phyloP scores from a whole-genome alignment of 2,113 vertebrate genomes.

The Mesoclemmys tuberculata region DNA sequence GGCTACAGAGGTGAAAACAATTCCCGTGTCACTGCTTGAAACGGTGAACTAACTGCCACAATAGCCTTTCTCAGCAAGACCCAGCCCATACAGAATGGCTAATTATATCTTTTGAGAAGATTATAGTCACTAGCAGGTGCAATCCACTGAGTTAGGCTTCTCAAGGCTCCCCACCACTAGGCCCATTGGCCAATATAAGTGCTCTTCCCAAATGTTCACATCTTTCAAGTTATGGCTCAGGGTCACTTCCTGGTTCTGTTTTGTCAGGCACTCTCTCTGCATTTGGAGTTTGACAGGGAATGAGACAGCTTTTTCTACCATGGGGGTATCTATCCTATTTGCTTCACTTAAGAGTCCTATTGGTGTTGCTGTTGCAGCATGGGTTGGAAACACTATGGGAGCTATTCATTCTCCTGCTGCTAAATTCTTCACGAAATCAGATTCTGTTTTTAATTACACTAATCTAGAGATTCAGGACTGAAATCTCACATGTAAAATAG shows the following conservation, averaged over 20 bases:
- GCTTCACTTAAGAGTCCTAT: background rate
- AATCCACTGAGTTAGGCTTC: background rate
- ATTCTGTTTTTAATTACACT: background rate
- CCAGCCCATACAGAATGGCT: background rate
- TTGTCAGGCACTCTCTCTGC: background rate
- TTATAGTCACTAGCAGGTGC: too few species aligned
- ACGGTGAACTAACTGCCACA: background rate
- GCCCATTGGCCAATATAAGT: background rate
- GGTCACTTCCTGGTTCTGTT: background rate
- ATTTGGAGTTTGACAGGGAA: background rate
- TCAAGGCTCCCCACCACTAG: background rate
- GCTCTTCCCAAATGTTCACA: background rate
- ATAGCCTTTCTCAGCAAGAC: background rate
- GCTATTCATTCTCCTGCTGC: background rate
- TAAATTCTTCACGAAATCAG: rapidly evolving
- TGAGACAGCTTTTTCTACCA: background rate
- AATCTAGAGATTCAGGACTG: too few species aligned
- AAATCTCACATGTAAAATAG: background rate
- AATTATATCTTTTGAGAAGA: background rate
- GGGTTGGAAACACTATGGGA: background rate
- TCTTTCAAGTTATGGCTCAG: background rate
- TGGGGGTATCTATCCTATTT: background rate
- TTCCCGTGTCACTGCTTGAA: background rate
- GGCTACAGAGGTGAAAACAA: background rate
- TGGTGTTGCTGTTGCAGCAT: background rate